These are phyloP conservation scores for Chelonoidis abingdonii DNA, from an alignment of 2,113 vertebrate species.

Conservation along the genomic window DNA sequence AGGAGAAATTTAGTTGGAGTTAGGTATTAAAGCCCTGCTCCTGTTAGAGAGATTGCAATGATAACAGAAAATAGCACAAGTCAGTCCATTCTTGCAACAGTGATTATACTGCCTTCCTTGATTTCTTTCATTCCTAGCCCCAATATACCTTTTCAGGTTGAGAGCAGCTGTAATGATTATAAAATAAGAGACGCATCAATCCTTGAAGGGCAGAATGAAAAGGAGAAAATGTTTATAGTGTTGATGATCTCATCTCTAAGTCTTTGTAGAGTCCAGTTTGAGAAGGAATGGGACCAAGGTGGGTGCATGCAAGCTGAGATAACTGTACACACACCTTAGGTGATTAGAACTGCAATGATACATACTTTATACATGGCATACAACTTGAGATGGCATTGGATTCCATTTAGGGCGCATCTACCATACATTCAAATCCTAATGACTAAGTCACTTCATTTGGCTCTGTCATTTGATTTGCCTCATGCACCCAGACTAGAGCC, in stretches of 20 bases:
- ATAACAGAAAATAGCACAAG: background rate
- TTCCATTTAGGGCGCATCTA: background rate
- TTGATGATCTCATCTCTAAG: background rate
- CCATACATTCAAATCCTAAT: background rate
- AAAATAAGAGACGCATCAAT: background rate
- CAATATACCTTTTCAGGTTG: background rate
- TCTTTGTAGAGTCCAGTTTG: background rate
- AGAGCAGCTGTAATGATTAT: background rate
- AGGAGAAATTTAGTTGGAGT: background rate
- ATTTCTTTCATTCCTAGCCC: too few species aligned
- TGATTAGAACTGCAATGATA: background rate
- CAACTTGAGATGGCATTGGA: background rate
- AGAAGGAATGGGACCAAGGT: background rate
- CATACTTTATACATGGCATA: background rate
- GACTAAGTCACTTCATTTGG: background rate
- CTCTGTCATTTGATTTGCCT: slow-evolving; percentile 10
- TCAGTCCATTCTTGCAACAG: background rate
- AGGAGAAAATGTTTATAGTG: background rate
- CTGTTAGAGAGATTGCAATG: background rate
- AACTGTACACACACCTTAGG: background rate
- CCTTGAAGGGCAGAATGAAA: background rate
- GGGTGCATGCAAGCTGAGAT: background rate
- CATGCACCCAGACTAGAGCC: background rate
- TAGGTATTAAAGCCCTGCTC: background rate
- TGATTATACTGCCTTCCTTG: background rate